Conservation (phyloP, 2,797 vertebrate genomes). For the Myoxocephalus aenaeus region DNA sequence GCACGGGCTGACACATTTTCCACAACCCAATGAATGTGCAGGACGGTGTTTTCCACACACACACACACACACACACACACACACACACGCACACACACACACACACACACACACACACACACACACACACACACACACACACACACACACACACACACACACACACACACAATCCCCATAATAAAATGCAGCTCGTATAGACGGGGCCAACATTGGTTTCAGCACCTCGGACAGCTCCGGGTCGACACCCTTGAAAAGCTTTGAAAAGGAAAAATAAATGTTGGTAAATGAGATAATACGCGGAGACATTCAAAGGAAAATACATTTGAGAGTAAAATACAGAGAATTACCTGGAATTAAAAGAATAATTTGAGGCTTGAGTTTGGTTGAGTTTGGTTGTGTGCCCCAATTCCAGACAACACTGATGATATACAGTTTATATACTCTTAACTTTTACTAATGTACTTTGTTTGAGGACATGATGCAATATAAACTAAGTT, state of each 20-base stretch:
- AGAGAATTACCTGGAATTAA: background rate
- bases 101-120: background rate
- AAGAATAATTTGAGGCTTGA: background rate
- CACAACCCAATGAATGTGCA: conserved; percentile 68
- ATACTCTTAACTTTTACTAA: too few species aligned
- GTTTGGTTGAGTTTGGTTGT: background rate
- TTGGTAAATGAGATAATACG: background rate
- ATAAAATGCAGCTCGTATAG: background rate
- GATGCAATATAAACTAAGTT: background rate
- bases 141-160: background rate
- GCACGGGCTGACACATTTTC: conserved; percentile 76
- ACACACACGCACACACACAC: background rate
- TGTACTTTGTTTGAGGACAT: background rate
- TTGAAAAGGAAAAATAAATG: background rate
- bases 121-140: background rate
- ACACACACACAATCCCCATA: background rate
- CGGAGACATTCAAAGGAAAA: background rate
- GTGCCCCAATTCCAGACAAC: background rate
- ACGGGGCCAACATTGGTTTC: conserved; percentile 35
- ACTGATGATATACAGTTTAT: background rate
- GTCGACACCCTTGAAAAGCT: background rate
- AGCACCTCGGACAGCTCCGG: conserved; percentile 76
- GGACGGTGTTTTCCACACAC: conserved; percentile 14
- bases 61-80: conserved; percentile 12
- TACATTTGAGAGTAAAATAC: background rate